Evolutionary conservation across 2,888 invertebrate genomes (phyloP).

Genomic region (Drosophila neotestacea): DNA sequence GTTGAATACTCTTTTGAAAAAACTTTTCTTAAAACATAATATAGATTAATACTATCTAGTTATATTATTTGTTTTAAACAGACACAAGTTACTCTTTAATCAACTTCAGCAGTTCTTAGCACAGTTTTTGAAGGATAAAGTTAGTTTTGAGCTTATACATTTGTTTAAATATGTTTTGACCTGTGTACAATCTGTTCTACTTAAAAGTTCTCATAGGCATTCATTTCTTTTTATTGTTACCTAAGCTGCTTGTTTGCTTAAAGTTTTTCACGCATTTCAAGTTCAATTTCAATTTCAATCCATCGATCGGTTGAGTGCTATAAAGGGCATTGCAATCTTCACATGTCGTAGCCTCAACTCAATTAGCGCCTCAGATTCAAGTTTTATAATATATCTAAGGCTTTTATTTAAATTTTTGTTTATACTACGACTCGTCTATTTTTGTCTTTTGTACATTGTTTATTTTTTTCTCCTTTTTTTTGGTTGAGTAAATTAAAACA

Average conservation of each 20-base stretch:
- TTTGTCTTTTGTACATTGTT: constrained; percentile 35
- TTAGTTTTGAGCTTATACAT: no score
- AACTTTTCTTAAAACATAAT: no score
- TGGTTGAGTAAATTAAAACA: constrained; percentile 13
- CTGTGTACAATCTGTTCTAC: no score
- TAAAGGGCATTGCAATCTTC: constrained; percentile 35
- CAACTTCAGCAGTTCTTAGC: no score
- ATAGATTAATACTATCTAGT: no score
- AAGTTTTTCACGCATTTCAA: constrained; percentile 45
- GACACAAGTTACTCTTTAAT: no score
- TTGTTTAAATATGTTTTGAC: no score
- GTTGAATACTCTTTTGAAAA: no score
- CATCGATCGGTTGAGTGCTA: not conserved
- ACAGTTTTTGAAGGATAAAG: no score
- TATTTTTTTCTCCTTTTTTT: constrained; percentile 21
- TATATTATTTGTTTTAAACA: no score
- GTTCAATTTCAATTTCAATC: constrained; percentile 11
- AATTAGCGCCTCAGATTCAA: constrained; percentile 33
- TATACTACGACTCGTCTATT: constrained; percentile 41
- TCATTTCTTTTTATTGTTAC: not conserved
- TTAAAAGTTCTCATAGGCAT: not conserved
- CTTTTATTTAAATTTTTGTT: constrained; percentile 38
- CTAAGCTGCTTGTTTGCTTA: not conserved
- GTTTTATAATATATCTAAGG: constrained; percentile 26
- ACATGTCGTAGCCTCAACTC: constrained; percentile 17